These are phyloP conservation scores for Salvator merianae DNA, from an alignment of 2,113 vertebrate genomes.

Conservation along the genomic window DNA sequence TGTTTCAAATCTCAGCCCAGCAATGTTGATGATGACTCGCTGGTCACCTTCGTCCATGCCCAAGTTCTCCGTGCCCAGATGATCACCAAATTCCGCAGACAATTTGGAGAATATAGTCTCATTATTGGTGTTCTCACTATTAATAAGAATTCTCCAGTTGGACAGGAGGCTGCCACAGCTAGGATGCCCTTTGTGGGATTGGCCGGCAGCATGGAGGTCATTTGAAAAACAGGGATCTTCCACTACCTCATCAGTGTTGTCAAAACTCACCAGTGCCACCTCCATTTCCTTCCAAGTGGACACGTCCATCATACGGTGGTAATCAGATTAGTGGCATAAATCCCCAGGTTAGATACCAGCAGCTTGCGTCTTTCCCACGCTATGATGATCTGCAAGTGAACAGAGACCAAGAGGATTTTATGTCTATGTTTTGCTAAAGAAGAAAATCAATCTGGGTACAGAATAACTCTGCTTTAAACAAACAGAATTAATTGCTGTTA, in stretches of 20 bases:
- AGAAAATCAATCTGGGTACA: background rate
- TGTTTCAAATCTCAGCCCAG: constrained; percentile 93
- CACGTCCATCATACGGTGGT: constrained; percentile 71
- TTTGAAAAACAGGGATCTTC: constrained; percentile 81
- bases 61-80: constrained; percentile 80
- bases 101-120: constrained; percentile 85
- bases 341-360: constrained; percentile 35
- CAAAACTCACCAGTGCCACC: constrained; percentile 89
- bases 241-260: constrained; percentile 81
- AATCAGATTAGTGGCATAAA: constrained; percentile 64
- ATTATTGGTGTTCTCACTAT: constrained; percentile 78
- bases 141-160: constrained; percentile 84
- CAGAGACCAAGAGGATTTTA: constrained; percentile 34
- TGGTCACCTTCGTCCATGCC: constrained; percentile 86
- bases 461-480: background rate
- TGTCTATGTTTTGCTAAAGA: accelerated
- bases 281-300: constrained; percentile 87
- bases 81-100: constrained; percentile 81
- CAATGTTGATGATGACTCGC: constrained; percentile 94
- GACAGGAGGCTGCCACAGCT: constrained; percentile 84
- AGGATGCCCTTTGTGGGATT: constrained; percentile 64
- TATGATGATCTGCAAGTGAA: constrained; percentile 64
- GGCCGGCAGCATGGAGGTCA: constrained; percentile 64
- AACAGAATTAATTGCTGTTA: background rate
- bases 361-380: constrained; percentile 43